phyloP scores from a whole-genome alignment of 2,113 vertebrate genomes.

The Dolichallabes microphthalmus region DNA sequence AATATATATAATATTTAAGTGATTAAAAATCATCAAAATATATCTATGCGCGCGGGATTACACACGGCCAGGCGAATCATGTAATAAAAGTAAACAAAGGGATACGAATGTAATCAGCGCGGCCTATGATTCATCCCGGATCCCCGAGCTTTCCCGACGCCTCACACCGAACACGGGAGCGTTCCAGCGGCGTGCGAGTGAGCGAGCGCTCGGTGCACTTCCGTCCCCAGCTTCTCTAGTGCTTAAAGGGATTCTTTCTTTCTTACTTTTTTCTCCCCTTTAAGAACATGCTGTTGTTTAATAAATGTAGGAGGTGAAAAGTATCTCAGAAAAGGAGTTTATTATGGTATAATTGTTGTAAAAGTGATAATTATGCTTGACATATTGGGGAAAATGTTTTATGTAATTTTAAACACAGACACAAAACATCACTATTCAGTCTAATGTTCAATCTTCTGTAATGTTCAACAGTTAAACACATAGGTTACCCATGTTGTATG shows the following conservation, averaged over 20 bases:
- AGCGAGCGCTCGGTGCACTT: background rate
- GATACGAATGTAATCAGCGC: background rate
- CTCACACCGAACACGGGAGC: background rate
- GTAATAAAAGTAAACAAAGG: background rate
- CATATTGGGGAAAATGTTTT: background rate
- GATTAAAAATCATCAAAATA: no score
- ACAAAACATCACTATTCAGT: background rate
- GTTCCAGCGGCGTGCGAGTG: background rate
- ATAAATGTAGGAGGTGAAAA: background rate
- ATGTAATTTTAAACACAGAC: background rate
- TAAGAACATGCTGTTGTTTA: background rate
- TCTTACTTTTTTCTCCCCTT: background rate
- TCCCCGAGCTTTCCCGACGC: constrained; percentile 28
- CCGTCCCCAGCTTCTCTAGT: background rate
- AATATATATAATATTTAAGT: background rate
- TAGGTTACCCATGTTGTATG: background rate
- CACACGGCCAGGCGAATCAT: background rate
- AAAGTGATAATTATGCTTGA: no score
- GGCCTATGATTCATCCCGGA: background rate
- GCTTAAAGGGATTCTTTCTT: background rate
- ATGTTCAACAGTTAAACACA: background rate
- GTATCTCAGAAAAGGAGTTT: background rate
- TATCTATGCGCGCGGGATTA: background rate
- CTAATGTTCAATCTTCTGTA: background rate
- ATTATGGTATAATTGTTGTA: no score